phyloP scores from a whole-genome alignment of 2,113 vertebrate species.

The Felis catus region F.catus_Fca126_mat1.0 CM031423.1:15188001-15188500 shows the following conservation, averaged over 20 bases:
- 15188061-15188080: neutral
- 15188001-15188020: neutral
- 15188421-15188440: conserved; percentile 2
- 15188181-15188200: neutral
- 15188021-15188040: neutral
- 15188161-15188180: neutral
- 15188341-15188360: neutral
- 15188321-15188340: neutral
- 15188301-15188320: neutral
- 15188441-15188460: conserved; percentile 24
- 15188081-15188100: neutral
- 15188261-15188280: neutral
- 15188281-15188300: neutral
- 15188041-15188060: neutral
- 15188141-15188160: neutral
- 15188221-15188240: neutral
- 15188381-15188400: neutral
- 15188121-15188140: neutral
- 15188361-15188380: too few relatives aligned
- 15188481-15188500: conserved; percentile 72
- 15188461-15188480: conserved; percentile 34
- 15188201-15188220: neutral
- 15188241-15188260: neutral
- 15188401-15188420: conserved; percentile 37
- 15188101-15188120: neutral